Percentiles rank a stretch among this genome's conserved stretches.
Evolutionary conservation across 2,888 invertebrate genomes (phyloP).

Genomic region (Oxycera nigricornis): DNA sequence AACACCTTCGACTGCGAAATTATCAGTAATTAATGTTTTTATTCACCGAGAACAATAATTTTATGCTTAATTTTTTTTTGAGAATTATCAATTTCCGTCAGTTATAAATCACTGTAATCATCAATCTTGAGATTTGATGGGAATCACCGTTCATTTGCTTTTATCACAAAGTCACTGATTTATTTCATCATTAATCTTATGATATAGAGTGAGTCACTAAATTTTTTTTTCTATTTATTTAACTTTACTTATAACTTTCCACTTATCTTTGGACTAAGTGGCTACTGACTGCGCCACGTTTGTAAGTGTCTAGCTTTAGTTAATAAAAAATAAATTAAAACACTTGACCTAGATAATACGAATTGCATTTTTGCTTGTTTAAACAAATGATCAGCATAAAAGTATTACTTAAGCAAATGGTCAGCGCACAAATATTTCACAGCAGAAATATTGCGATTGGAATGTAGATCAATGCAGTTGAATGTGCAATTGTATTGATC

Average conservation of each 20-base stretch:
- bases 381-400: conserved; percentile 9
- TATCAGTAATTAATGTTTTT: too few relatives aligned
- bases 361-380: neutral
- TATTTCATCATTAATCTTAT: neutral
- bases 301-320: neutral
- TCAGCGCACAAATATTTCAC: too few relatives aligned
- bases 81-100: too few relatives aligned
- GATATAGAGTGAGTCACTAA: neutral
- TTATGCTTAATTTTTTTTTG: too few relatives aligned
- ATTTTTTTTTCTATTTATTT: neutral
- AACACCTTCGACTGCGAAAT: too few relatives aligned
- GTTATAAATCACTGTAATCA: too few relatives aligned
- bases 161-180: neutral
- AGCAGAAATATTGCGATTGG: too few relatives aligned
- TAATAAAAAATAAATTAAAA: neutral
- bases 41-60: too few relatives aligned
- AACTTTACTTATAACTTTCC: neutral
- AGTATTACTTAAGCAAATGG: too few relatives aligned
- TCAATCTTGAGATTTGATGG: conserved; percentile 4
- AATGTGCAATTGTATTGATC: too few relatives aligned
- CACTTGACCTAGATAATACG: conserved; percentile 5
- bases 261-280: conserved; percentile 1
- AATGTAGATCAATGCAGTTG: too few relatives aligned
- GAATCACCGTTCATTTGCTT: neutral
- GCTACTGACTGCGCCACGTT: conserved; percentile 12